Evolutionary conservation across 2,797 vertebrate species (phyloP).

Genomic region (Todus mexicanus): DNA sequence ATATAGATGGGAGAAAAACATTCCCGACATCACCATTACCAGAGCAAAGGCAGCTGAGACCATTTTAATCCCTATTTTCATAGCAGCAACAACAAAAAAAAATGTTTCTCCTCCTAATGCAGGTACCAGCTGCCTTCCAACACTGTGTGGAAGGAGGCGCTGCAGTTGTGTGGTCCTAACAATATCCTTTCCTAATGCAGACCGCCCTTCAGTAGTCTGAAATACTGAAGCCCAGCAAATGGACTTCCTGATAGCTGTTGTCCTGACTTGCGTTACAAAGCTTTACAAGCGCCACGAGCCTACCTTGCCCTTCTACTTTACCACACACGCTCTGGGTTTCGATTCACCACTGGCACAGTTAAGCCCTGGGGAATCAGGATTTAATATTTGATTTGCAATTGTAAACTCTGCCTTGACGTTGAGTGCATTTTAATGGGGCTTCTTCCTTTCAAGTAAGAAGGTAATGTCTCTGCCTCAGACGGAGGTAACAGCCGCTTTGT

Average conservation of each 20-base stretch:
- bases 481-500: neutral
- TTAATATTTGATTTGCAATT: neutral
- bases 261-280: neutral
- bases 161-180: neutral
- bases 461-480: neutral
- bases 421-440: neutral
- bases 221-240: neutral
- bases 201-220: neutral
- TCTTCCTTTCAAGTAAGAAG: neutral
- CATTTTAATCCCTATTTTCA: neutral
- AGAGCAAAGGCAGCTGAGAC: neutral
- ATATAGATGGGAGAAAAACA: neutral
- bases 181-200: neutral
- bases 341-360: neutral
- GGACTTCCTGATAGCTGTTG: neutral
- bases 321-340: neutral
- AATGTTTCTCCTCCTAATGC: neutral
- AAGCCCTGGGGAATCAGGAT: neutral
- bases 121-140: neutral
- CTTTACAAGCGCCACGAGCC: neutral
- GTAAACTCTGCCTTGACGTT: neutral
- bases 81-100: neutral
- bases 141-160: neutral
- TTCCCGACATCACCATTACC: neutral
- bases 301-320: neutral